phyloP scores from a whole-genome alignment of 1,140 invertebrate genomes.

The Habropoda laboriosa region DNA sequence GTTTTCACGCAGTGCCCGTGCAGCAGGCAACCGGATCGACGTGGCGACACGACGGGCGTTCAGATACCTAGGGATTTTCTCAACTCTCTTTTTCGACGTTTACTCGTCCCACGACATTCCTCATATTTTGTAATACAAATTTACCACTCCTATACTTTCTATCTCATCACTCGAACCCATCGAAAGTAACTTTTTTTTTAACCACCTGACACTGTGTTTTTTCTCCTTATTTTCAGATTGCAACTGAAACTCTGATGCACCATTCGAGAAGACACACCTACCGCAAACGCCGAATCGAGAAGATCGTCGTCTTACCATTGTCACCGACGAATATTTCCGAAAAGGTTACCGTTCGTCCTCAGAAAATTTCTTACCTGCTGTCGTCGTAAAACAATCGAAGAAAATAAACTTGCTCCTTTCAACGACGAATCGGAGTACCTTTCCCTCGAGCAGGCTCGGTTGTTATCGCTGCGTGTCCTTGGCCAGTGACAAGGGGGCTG shows the following conservation, averaged over 20 bases:
- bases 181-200: too few species aligned
- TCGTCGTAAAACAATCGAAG: not conserved
- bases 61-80: not conserved
- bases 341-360: not conserved
- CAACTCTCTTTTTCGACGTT: too few species aligned
- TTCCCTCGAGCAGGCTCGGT: too few species aligned
- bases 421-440: not conserved
- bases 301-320: not conserved
- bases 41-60: slow-evolving; percentile 60
- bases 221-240: slow-evolving; percentile 19
- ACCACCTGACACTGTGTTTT: too few species aligned
- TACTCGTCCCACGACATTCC: too few species aligned
- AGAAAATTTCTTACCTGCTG: not conserved
- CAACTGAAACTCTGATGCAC: too few species aligned
- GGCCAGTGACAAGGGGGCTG: not conserved
- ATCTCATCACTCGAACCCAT: too few species aligned
- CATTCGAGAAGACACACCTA: too few species aligned
- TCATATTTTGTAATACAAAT: too few species aligned
- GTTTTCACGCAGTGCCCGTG: slow-evolving; percentile 57
- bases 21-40: slow-evolving; percentile 77
- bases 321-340: not conserved
- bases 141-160: too few species aligned
- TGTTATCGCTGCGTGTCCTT: slow-evolving; percentile 8
- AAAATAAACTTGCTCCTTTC: not conserved
- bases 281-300: not conserved